Conservation (phyloP, 2,888 invertebrate species). For the Drosophila mercatorum region DNA sequence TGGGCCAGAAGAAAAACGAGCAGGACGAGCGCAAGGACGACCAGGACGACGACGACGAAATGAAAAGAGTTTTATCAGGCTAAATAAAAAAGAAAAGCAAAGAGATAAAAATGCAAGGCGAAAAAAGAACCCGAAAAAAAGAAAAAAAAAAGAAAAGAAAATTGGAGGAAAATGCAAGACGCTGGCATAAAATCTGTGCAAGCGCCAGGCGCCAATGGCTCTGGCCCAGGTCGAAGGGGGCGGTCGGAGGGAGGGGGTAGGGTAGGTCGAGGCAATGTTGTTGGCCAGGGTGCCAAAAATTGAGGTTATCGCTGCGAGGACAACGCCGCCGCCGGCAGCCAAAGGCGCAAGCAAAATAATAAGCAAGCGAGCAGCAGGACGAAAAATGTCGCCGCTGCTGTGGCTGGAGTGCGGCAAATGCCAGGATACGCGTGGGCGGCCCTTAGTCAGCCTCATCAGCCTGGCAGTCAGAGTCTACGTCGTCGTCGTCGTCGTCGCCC, state of each 20-base stretch:
- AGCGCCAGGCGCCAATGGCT: slow-evolving; percentile 51
- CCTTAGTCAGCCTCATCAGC: slow-evolving; percentile 71
- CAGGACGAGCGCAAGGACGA: slow-evolving; percentile 40
- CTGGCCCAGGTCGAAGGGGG: slow-evolving; percentile 7
- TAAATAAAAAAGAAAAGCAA: slow-evolving; percentile 34
- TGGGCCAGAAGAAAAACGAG: slow-evolving; percentile 33
- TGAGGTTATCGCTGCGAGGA: slow-evolving; percentile 74
- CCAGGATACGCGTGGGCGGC: slow-evolving; percentile 49
- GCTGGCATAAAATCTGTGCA: slow-evolving; percentile 71
- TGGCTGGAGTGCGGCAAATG: slow-evolving; percentile 32
- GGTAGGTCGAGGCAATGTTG: slow-evolving; percentile 40
- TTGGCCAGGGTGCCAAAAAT: slow-evolving; percentile 80
- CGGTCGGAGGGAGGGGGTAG: neutral
- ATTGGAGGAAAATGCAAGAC: slow-evolving; percentile 61
- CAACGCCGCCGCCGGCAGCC: slow-evolving; percentile 15
- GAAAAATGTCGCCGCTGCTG: slow-evolving; percentile 21
- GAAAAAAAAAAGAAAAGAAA: slow-evolving; percentile 9
- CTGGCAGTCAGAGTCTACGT: slow-evolving; percentile 32
- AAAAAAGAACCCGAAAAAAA: slow-evolving; percentile 15
- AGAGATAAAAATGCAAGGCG: slow-evolving; percentile 8
- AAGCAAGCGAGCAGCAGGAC: slow-evolving; percentile 44
- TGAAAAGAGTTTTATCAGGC: slow-evolving; percentile 74
- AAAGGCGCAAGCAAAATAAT: slow-evolving; percentile 44
- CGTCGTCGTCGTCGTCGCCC: slow-evolving; percentile 3
- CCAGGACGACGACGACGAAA: slow-evolving; percentile 47